Evolutionary conservation across 2,113 vertebrate genomes (phyloP).

Genomic region (Mus spicilegus): DNA sequence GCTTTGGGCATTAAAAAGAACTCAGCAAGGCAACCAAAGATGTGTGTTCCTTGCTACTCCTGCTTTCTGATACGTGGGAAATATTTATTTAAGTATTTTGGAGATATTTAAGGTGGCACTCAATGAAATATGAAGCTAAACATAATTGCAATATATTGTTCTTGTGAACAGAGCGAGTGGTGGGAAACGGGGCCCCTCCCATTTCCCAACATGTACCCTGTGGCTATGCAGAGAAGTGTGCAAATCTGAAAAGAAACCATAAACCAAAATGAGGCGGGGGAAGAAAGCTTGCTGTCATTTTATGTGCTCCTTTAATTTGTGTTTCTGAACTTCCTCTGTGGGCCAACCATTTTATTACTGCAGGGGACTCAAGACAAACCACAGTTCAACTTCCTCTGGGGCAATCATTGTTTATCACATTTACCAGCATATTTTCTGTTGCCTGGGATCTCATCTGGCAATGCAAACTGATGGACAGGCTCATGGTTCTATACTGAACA

Average conservation of each 20-base stretch:
- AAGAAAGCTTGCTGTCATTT: background rate
- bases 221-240: background rate
- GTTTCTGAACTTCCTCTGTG: conserved; percentile 47
- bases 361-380: conserved; percentile 19
- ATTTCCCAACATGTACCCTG: background rate
- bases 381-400: conserved; percentile 33
- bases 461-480: background rate
- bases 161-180: background rate
- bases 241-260: conserved; percentile 15
- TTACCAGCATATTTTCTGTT: conserved; percentile 15
- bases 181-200: background rate
- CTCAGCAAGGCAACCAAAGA: background rate
- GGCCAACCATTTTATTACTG: background rate
- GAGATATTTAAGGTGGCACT: background rate
- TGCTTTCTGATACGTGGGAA: background rate
- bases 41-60: background rate
- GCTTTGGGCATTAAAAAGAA: background rate
- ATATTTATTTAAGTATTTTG: background rate
- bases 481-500: background rate
- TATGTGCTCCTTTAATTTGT: background rate
- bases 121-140: background rate
- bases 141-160: background rate
- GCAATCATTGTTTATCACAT: background rate
- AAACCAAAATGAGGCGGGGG: background rate
- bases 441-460: background rate